These are phyloP conservation scores for Anorthoa munda DNA, from an alignment of 2,888 invertebrate species.

Conservation along the genomic window DNA sequence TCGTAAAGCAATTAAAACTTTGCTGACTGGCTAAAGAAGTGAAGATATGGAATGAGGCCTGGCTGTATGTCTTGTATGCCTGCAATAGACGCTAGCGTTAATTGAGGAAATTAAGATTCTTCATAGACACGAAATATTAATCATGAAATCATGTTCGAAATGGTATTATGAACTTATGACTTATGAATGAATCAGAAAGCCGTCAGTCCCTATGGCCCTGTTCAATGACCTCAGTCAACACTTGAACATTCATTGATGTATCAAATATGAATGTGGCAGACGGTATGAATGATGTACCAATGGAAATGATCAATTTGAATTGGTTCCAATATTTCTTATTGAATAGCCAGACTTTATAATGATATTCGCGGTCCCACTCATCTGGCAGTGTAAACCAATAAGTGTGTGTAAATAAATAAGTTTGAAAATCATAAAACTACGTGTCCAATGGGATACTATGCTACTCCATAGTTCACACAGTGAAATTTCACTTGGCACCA, in stretches of 20 bases:
- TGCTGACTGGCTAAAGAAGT: slow-evolving; percentile 6
- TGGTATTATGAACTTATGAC: slow-evolving; percentile 31
- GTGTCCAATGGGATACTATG: not conserved
- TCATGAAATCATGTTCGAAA: slow-evolving; percentile 8
- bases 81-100: not conserved
- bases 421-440: not conserved
- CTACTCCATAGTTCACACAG: not conserved
- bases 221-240: slow-evolving; percentile 40
- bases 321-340: slow-evolving; percentile 14
- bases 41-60: slow-evolving; percentile 4
- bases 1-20: slow-evolving; percentile 38
- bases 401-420: slow-evolving; percentile 15
- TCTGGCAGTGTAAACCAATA: slow-evolving; percentile 24
- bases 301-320: slow-evolving; percentile 29
- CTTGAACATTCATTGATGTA: slow-evolving; percentile 54
- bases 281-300: slow-evolving; percentile 27
- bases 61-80: not conserved
- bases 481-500: slow-evolving; percentile 6
- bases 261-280: slow-evolving; percentile 40
- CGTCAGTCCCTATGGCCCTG: slow-evolving; percentile 33
- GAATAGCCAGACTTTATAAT: not conserved
- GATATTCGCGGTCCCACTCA: slow-evolving; percentile 15
- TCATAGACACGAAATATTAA: slow-evolving; percentile 1
- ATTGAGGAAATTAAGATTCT: slow-evolving; percentile 11
- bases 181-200: slow-evolving; percentile 34